Evolutionary conservation across 1,140 invertebrate genomes (phyloP).

Genomic region (Temnothorax nylanderi): DNA sequence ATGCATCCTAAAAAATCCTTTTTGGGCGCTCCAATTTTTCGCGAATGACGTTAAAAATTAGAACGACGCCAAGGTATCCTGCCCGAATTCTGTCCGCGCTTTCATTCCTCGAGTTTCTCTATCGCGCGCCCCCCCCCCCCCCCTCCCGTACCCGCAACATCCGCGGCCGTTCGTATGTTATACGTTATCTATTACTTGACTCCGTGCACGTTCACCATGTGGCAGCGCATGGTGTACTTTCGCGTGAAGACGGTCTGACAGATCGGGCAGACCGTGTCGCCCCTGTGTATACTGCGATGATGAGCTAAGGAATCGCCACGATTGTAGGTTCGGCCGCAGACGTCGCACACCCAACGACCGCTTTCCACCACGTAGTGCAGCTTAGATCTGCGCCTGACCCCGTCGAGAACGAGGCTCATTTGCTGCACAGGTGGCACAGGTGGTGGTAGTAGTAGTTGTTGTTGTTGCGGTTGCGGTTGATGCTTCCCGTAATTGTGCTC

Average conservation of each 20-base stretch:
- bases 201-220: constrained; percentile 84
- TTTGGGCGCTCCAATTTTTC: background rate
- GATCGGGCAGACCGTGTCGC: constrained; percentile 85
- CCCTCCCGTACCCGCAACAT: background rate
- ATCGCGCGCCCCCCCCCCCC: background rate
- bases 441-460: constrained; percentile 5
- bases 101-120: background rate
- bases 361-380: constrained; percentile 81
- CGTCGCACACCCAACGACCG: constrained; percentile 85
- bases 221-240: constrained; percentile 85
- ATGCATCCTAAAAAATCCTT: background rate
- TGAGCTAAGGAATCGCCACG: constrained; percentile 85
- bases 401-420: constrained; percentile 56
- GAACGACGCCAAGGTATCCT: background rate
- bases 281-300: constrained; percentile 86
- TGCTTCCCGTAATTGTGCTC: constrained; percentile 76
- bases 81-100: background rate
- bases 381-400: constrained; percentile 79
- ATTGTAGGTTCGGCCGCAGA: constrained; percentile 85
- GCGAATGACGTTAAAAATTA: background rate
- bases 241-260: constrained; percentile 85
- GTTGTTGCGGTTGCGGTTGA: constrained; percentile 34
- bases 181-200: constrained; percentile 73
- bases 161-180: background rate
- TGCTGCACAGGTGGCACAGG: constrained; percentile 33